These are phyloP conservation scores for Coptodon bakossiorum DNA, from an alignment of 2,113 vertebrate species.

Conservation along the genomic window DNA sequence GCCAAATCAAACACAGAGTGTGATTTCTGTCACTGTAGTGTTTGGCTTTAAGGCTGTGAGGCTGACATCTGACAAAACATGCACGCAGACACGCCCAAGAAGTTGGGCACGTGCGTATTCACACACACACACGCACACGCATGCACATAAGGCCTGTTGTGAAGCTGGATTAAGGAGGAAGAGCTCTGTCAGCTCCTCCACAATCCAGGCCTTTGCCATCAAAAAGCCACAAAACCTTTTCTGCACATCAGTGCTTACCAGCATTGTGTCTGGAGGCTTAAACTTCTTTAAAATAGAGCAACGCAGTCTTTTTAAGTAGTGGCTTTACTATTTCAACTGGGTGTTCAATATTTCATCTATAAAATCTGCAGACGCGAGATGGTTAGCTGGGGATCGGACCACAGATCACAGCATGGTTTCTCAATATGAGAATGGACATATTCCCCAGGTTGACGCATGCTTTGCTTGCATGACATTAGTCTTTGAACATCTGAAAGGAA, in stretches of 20 bases:
- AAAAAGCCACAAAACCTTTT: conserved; percentile 26
- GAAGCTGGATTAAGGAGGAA: conserved; percentile 29
- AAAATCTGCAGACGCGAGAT: not conserved
- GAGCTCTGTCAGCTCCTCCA: conserved; percentile 30
- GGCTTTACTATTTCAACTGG: not conserved
- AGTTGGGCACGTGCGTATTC: not conserved
- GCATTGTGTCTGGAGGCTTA: not conserved
- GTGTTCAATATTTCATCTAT: not conserved
- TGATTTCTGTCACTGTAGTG: conserved; percentile 57
- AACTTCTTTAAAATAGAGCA: not conserved
- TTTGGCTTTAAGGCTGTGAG: conserved; percentile 41
- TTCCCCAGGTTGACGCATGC: not conserved
- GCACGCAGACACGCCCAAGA: conserved; percentile 33
- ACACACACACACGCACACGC: not conserved
- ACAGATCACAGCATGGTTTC: not conserved
- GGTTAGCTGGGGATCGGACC: not conserved
- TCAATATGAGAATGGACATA: not conserved
- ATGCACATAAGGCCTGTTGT: not conserved
- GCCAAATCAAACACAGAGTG: conserved; percentile 56
- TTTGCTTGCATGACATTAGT: fast-evolving
- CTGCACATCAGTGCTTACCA: not conserved
- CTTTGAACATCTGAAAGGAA: not conserved
- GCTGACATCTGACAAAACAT: conserved; percentile 61
- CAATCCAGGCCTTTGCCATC: conserved; percentile 25
- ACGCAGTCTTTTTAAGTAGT: not conserved